phyloP scores from a whole-genome alignment of 2,797 vertebrate species.

The Clamator glandarius region DNA sequence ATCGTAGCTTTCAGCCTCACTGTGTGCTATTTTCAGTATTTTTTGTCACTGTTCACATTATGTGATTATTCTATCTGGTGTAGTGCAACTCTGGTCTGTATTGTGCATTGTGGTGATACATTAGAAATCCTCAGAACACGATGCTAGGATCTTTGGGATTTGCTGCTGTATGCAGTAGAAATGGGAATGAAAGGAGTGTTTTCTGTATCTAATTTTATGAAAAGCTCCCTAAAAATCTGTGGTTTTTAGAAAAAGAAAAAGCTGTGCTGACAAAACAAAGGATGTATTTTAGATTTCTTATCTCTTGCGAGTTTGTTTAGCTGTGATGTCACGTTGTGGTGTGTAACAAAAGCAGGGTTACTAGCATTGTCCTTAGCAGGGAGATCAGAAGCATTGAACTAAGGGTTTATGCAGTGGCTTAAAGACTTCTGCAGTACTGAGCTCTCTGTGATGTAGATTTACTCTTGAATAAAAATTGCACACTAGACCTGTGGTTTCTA shows the following conservation, averaged over 20 bases:
- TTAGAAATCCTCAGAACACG: neutral
- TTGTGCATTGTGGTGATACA: fast-evolving
- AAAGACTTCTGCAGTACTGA: neutral
- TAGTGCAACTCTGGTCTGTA: neutral
- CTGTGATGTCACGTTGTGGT: neutral
- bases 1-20: neutral
- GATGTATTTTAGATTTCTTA: neutral
- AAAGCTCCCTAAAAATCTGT: neutral
- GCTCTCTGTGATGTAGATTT: neutral
- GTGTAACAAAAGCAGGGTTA: neutral
- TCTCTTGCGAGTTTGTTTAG: neutral
- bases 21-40: neutral
- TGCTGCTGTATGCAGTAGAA: neutral
- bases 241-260: neutral
- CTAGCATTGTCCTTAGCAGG: neutral
- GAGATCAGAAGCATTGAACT: neutral
- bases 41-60: neutral
- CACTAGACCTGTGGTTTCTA: neutral
- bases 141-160: neutral
- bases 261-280: neutral
- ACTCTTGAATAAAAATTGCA: neutral
- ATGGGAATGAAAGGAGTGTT: neutral
- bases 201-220: neutral
- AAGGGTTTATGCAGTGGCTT: neutral
- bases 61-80: neutral